Evolutionary conservation across 2,888 invertebrate genomes (phyloP).

Genomic region (Drosophila falleni): DNA sequence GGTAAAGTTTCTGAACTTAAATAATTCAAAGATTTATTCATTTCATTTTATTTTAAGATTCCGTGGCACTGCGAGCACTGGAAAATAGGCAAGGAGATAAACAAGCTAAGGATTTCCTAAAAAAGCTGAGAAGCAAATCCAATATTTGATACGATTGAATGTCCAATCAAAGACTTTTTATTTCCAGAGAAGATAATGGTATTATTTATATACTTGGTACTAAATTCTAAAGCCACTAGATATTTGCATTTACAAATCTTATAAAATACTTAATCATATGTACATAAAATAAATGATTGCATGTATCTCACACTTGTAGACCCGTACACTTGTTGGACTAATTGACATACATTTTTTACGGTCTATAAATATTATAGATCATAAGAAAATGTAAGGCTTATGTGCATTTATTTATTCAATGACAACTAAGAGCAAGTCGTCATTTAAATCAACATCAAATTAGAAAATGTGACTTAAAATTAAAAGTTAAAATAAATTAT

Average conservation of each 20-base stretch:
- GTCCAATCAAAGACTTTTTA: constrained; percentile 17
- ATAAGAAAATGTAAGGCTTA: no score
- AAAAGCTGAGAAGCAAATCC: constrained; percentile 90
- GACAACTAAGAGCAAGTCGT: no score
- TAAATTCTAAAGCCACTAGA: constrained; percentile 26
- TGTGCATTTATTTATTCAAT: no score
- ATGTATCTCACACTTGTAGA: background rate
- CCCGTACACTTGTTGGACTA: background rate
- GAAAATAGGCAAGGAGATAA: constrained; percentile 94
- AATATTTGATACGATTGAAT: constrained; percentile 40
- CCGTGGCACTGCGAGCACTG: constrained; percentile 88
- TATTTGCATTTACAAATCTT: constrained; percentile 31
- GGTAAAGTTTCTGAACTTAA: constrained; percentile 85
- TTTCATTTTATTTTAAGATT: constrained; percentile 55
- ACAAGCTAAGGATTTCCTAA: constrained; percentile 94
- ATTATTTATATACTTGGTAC: constrained; percentile 37
- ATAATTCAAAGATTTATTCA: background rate
- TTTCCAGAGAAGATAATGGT: constrained; percentile 32
- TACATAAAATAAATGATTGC: constrained; percentile 1
- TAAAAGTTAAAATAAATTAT: no score
- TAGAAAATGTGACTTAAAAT: no score
- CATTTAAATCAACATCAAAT: no score
- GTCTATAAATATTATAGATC: no score
- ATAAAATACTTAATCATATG: background rate
- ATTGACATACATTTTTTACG: no score